These are phyloP conservation scores for Acipenser oxyrinchus DNA, from an alignment of 2,797 vertebrate species.

Conservation along the genomic window DNA sequence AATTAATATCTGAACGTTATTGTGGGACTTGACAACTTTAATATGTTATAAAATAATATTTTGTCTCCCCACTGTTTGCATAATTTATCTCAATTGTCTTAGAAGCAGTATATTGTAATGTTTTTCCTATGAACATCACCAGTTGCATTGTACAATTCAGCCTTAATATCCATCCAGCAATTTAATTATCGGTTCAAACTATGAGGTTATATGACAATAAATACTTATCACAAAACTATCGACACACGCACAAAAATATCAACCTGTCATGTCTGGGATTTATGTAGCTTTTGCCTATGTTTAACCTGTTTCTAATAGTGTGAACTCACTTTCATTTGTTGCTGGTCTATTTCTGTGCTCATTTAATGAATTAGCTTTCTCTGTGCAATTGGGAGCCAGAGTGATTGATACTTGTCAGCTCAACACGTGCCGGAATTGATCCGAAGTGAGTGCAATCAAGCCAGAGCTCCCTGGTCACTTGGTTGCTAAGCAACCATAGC, in stretches of 20 bases:
- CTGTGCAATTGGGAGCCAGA: constrained; percentile 19
- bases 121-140: no score
- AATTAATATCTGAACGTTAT: no score
- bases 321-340: constrained; percentile 20
- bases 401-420: constrained; percentile 46
- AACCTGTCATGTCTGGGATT: constrained; percentile 10
- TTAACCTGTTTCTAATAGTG: constrained; percentile 17
- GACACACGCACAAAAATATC: constrained; percentile 24
- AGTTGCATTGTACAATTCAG: no score
- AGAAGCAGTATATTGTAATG: no score
- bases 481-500: constrained; percentile 60
- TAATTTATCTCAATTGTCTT: no score
- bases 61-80: no score
- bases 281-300: constrained; percentile 10
- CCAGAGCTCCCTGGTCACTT: constrained; percentile 51
- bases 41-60: no score
- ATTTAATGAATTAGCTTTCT: constrained; percentile 34
- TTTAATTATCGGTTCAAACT: not conserved
- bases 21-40: no score
- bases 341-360: constrained; percentile 19
- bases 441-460: constrained; percentile 56
- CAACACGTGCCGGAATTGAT: constrained; percentile 52
- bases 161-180: no score
- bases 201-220: constrained; percentile 9
- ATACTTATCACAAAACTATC: constrained; percentile 18